A percentile compares a stretch with the other conserved stretches of the same genome.
Evolutionary conservation across 2,888 invertebrate species (phyloP).

Genomic region (Tetranychus piercei): DNA sequence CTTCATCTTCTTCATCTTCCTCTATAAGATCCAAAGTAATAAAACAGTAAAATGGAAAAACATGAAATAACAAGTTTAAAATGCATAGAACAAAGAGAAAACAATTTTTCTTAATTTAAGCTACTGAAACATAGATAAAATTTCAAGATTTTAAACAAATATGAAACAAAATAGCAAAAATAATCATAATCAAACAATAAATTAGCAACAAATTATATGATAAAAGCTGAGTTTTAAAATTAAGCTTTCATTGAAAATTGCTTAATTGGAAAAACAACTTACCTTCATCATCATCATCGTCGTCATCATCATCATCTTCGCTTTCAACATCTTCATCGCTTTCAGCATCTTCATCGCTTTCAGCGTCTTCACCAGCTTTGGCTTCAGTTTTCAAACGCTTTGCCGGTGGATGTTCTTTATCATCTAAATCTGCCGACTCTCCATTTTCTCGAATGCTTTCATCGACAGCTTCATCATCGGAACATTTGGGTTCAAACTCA

Average conservation of each 20-base stretch:
- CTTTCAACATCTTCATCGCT: conserved; percentile 44
- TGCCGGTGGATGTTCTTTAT: neutral
- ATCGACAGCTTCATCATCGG: conserved; percentile 74
- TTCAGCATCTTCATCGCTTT: conserved; percentile 63
- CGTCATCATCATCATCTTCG: neutral
- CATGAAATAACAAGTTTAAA: neutral
- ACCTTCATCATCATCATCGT: neutral
- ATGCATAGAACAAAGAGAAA: neutral
- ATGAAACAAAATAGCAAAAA: no score
- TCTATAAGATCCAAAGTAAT: neutral
- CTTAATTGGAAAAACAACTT: neutral
- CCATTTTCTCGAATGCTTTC: conserved; percentile 75
- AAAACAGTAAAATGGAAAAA: neutral
- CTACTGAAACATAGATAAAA: no score
- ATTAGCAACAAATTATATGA: no score
- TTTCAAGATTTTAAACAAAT: no score
- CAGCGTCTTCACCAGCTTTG: conserved; percentile 65
- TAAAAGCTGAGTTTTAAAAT: no score
- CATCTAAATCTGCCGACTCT: neutral
- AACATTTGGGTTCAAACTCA: conserved; percentile 47
- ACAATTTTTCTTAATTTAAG: no score
- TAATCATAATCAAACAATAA: no score
- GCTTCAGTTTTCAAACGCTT: neutral
- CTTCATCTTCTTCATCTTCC: neutral
- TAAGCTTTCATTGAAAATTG: no score